Conservation (phyloP, 2,888 invertebrate genomes). For the Dimorphilus gyrociliatus region DNA sequence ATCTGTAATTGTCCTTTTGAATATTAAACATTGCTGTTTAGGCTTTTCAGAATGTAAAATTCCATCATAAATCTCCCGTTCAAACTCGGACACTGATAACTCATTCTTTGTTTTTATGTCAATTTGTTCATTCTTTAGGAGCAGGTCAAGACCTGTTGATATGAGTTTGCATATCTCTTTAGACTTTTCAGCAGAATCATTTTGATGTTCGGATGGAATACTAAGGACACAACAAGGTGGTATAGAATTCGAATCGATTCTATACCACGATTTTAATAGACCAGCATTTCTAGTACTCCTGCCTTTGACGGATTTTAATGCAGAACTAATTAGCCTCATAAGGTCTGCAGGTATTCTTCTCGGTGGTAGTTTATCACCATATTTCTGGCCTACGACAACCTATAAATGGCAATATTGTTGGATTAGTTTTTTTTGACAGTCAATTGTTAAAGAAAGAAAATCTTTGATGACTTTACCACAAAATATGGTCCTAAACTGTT, state of each 20-base stretch:
- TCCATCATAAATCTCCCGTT: slow-evolving; percentile 19
- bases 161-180: too few relatives aligned
- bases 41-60: slow-evolving; percentile 15
- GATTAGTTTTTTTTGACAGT: too few relatives aligned
- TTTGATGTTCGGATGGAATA: too few relatives aligned
- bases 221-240: slow-evolving; percentile 22
- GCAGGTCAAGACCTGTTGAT: too few relatives aligned
- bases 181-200: too few relatives aligned
- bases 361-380: slow-evolving; percentile 21
- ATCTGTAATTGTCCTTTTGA: slow-evolving; percentile 27
- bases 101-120: too few relatives aligned
- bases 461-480: slow-evolving; percentile 17
- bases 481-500: slow-evolving; percentile 24
- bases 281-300: slow-evolving; percentile 20
- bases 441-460: too few relatives aligned
- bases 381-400: slow-evolving; percentile 28
- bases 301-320: slow-evolving; percentile 18
- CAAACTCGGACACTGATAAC: slow-evolving; percentile 18
- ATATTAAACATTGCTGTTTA: slow-evolving; percentile 15
- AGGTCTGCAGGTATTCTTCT: slow-evolving; percentile 18
- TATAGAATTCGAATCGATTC: slow-evolving; percentile 22
- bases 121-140: not conserved
- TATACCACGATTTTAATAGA: slow-evolving; percentile 25
- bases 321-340: slow-evolving; percentile 17
- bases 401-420: slow-evolving; percentile 9